Conservation (phyloP, 2,888 invertebrate species). For the Serripes groenlandicus region DNA sequence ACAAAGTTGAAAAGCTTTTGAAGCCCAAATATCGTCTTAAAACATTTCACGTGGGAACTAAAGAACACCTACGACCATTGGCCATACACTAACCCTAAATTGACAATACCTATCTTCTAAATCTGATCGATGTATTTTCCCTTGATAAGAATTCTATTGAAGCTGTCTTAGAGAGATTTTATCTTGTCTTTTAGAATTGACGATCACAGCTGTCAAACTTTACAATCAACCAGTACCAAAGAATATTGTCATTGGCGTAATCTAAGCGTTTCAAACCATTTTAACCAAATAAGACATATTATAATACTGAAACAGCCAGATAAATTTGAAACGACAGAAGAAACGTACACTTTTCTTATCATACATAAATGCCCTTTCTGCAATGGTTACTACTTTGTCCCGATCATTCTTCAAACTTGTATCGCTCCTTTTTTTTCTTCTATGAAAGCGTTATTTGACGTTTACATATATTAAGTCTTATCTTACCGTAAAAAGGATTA, state of each 20-base stretch:
- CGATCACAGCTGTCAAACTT: neutral
- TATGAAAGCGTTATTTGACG: neutral
- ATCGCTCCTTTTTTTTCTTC: neutral
- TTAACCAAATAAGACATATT: too few species aligned
- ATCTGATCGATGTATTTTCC: too few species aligned
- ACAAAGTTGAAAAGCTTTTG: too few species aligned
- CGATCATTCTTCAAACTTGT: neutral
- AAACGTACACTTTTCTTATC: too few species aligned
- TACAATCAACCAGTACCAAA: slow-evolving; percentile 7
- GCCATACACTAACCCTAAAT: too few species aligned
- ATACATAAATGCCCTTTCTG: too few species aligned
- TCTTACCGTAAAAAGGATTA: neutral
- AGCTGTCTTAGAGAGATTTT: neutral
- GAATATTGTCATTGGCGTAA: too few species aligned
- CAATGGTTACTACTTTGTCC: neutral
- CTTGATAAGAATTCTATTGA: neutral
- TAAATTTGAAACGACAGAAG: too few species aligned
- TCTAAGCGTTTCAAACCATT: too few species aligned
- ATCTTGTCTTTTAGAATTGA: neutral
- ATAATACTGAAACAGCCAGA: too few species aligned
- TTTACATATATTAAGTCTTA: neutral
- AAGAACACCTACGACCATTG: neutral
- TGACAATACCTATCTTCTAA: too few species aligned
- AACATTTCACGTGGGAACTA: neutral
- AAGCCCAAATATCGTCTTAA: too few species aligned